Evolutionary conservation across 2,888 invertebrate species (phyloP).

Genomic region (Mellilla xanthometata): DNA sequence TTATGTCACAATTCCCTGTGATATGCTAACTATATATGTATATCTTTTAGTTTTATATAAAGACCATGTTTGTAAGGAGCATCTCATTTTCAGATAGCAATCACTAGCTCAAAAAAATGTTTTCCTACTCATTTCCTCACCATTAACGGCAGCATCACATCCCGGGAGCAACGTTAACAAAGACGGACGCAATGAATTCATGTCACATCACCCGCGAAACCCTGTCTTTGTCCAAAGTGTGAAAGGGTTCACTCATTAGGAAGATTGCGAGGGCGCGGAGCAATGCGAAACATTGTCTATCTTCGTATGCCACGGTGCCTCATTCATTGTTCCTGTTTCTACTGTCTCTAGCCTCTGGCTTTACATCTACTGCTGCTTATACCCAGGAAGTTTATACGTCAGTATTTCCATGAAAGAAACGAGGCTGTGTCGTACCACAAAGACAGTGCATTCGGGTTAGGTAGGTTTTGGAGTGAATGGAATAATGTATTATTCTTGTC

Average conservation of each 20-base stretch:
- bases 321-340: slow-evolving; percentile 63
- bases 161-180: slow-evolving; percentile 58
- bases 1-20: too few relatives aligned
- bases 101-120: too few relatives aligned
- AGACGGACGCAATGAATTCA: slow-evolving; percentile 65
- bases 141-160: slow-evolving; percentile 46
- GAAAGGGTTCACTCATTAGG: slow-evolving; percentile 82
- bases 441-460: slow-evolving; percentile 68
- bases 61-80: too few relatives aligned
- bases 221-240: slow-evolving; percentile 76
- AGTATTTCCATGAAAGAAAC: slow-evolving; percentile 51
- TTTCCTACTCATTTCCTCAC: slow-evolving; percentile 31
- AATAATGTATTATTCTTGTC: slow-evolving; percentile 37
- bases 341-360: slow-evolving; percentile 50
- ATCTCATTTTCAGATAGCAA: too few relatives aligned
- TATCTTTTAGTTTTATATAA: too few relatives aligned
- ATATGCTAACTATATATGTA: too few relatives aligned
- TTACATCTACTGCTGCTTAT: slow-evolving; percentile 48
- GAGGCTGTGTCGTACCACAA: slow-evolving; percentile 51
- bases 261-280: slow-evolving; percentile 78
- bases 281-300: slow-evolving; percentile 65
- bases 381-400: slow-evolving; percentile 65
- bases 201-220: slow-evolving; percentile 76
- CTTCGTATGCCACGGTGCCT: slow-evolving; percentile 42
- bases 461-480: slow-evolving; percentile 52